These are phyloP conservation scores for Noctua comes DNA, from an alignment of 2,888 invertebrate species.

Conservation along the genomic window DNA sequence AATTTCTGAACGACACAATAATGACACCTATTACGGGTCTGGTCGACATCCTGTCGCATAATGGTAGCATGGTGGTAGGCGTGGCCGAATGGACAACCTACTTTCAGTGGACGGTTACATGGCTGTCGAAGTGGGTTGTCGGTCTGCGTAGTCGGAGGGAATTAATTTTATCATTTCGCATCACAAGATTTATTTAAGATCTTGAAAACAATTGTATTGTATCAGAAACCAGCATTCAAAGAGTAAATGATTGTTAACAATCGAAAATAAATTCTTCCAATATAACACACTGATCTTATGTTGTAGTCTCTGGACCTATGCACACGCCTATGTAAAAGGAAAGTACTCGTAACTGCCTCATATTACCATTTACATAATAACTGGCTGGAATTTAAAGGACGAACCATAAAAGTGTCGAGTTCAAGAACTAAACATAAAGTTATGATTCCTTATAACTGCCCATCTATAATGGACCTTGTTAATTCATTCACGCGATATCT, in stretches of 20 bases:
- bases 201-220: background rate
- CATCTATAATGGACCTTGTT: conserved; percentile 67
- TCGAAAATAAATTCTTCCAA: background rate
- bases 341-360: conserved; percentile 13
- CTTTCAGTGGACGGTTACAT: conserved; percentile 71
- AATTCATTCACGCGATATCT: conserved; percentile 74
- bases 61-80: conserved; percentile 72
- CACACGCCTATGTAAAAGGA: background rate
- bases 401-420: conserved; percentile 36
- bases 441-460: conserved; percentile 61
- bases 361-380: conserved; percentile 28
- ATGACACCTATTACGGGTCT: conserved; percentile 88
- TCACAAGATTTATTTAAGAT: background rate
- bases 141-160: background rate
- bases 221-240: background rate
- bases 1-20: conserved; percentile 89
- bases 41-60: conserved; percentile 87
- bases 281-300: background rate
- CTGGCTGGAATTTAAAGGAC: conserved; percentile 44
- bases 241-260: background rate
- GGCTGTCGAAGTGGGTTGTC: conserved; percentile 22
- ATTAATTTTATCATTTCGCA: conserved; percentile 9
- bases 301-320: conserved; percentile 1
- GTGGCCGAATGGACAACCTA: conserved; percentile 81
- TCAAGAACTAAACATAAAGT: conserved; percentile 55